Evolutionary conservation across 2,797 vertebrate species (phyloP).

Genomic region (Rhinatrema bivittatum): DNA sequence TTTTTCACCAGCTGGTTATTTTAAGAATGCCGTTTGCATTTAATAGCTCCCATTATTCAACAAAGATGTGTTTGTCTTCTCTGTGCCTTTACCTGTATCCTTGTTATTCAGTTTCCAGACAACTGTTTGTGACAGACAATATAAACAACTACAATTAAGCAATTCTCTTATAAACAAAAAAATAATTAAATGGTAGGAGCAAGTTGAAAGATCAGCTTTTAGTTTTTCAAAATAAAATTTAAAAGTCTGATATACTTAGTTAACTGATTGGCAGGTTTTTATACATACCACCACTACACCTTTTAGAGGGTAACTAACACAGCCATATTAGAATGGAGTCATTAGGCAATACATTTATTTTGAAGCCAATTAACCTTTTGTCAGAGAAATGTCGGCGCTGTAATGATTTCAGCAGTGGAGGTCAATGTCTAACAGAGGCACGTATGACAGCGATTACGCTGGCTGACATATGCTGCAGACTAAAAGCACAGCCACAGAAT

Average conservation of each 20-base stretch:
- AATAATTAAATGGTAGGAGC: slow-evolving; percentile 48
- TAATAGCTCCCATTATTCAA: slow-evolving; percentile 1
- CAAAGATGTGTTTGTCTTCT: background rate
- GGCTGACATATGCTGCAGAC: slow-evolving; percentile 43
- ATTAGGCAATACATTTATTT: slow-evolving; percentile 72
- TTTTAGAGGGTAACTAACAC: slow-evolving; percentile 56
- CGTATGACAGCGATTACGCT: slow-evolving; percentile 44
- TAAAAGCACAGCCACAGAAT: slow-evolving; percentile 20
- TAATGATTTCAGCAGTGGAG: slow-evolving; percentile 50
- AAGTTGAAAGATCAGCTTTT: slow-evolving; percentile 46
- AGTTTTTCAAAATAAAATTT: slow-evolving; percentile 59
- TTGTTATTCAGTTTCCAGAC: background rate
- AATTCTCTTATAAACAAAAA: slow-evolving; percentile 28
- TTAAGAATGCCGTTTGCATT: background rate
- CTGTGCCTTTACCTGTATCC: background rate
- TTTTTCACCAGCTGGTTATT: no score
- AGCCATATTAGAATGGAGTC: slow-evolving; percentile 54
- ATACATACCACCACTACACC: slow-evolving; percentile 54
- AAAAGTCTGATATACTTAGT: slow-evolving; percentile 50
- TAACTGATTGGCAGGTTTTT: slow-evolving; percentile 62
- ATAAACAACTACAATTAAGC: slow-evolving; percentile 22
- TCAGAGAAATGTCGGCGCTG: slow-evolving; percentile 50
- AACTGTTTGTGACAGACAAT: slow-evolving; percentile 23
- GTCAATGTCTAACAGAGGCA: slow-evolving; percentile 57
- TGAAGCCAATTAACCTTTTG: slow-evolving; percentile 76